Base-by-base conservation (phyloP, 2,113 vertebrate species). In the Rousettus leschenaultii region DNA sequence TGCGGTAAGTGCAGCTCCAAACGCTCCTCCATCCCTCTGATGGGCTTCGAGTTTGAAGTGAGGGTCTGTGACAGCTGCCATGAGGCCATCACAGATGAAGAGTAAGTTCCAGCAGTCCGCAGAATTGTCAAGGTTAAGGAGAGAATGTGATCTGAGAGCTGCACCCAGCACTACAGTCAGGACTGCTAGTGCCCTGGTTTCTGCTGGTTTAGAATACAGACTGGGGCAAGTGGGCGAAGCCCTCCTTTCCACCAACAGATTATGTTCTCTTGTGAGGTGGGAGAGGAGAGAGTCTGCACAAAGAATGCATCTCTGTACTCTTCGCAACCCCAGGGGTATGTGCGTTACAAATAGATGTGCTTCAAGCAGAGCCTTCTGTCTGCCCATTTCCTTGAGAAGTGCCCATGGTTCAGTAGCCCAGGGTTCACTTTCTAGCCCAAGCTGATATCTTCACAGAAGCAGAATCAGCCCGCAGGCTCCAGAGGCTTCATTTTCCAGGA, bases 31-130 rank as follows among this genome's bases (percentile, higher is more conserved):
- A 99, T 99, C 98, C 99, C 99, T 0, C 98, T 99, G 93, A 99
- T 99, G 99, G 99, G 99, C 45, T 99, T 99, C 0, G 99, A 99
- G 98, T 99, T 99, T 7, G 99, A 99, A 98, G 99, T 99, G 96
- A 98, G 99, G 33, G 99, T 99, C 98, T 99, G 99, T 1, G 99
- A 99, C 96, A 99, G 98, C 98, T 99, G 99, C 98, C 98, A 99
- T 0, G 99, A 99, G 97, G 99, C 99, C 97, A 99, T 99, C 97
- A 99, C 99, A 0, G 99, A 99, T 15, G 99, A 99, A 95, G 99
- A 99, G 99, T 99, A 98, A 99, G 99, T 99, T 16, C 73, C 59
- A 5, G 16, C 5, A 0, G 18, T 16, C 45, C 10, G 22, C 7
- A 8, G 28, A 18, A 5, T 2, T 9, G n/a, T 68, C 26, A 6